Percentiles rank a stretch among this genome's conserved stretches.
Conservation (phyloP, 2,113 vertebrate species). For the Aldabrachelys gigantea region DNA sequence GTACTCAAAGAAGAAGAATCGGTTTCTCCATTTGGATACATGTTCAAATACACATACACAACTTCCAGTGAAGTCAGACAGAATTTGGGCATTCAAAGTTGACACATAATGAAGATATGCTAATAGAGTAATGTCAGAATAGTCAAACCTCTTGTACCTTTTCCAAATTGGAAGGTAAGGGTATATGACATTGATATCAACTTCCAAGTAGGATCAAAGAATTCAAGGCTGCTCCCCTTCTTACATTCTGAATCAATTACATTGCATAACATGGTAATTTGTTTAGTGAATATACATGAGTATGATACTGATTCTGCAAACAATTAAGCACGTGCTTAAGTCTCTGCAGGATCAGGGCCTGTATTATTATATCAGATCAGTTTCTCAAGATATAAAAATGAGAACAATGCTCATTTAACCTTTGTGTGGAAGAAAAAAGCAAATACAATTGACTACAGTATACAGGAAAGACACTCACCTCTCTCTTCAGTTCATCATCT, state of each 20-base stretch:
- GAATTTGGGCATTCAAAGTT: background rate
- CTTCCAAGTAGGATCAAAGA: background rate
- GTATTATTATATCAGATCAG: accelerated
- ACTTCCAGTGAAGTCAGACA: background rate
- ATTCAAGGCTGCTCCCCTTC: background rate
- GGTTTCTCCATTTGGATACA: background rate
- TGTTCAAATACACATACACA: no score
- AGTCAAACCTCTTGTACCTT: background rate
- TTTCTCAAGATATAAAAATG: background rate
- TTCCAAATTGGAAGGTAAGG: background rate
- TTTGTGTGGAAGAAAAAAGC: background rate
- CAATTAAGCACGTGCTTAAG: background rate
- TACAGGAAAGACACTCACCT: conserved; percentile 79
- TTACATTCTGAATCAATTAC: background rate
- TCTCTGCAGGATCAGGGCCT: background rate
- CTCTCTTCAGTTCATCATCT: conserved; percentile 89
- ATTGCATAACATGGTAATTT: background rate
- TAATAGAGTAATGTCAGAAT: background rate
- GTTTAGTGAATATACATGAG: background rate
- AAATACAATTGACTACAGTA: background rate
- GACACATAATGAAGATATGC: background rate
- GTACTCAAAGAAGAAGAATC: no score
- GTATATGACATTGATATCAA: background rate
- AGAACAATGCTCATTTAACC: background rate
- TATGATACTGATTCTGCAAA: background rate